Base-by-base conservation (phyloP, 2,113 vertebrate species). In the Agelaius tricolor region DNA sequence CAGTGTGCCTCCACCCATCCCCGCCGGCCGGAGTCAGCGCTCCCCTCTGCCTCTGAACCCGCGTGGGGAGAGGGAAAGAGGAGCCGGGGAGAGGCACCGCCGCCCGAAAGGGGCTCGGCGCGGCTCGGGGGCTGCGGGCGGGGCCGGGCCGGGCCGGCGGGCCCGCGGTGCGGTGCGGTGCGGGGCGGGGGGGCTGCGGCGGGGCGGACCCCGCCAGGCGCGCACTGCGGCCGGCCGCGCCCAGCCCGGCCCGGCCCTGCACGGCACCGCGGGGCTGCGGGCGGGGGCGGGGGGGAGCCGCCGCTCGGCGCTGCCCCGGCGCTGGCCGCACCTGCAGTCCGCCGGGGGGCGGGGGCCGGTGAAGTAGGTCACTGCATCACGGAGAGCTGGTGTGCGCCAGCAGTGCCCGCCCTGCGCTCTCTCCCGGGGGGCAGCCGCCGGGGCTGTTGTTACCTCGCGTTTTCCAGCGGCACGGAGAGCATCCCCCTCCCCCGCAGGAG, bases 281-380 rank as follows among this genome's bases (percentile, higher is more conserved):
- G 19, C 26, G 51, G 27, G 28, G 26, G 23, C 27, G 51, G n/a
- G 35, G 23, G 16, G 37, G 21, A 57, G 67, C 27, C 11, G 46
- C 13, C 55, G 46, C 31, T 55, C 15, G 57, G 59, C 14, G 31
- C 10, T 51, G 59, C 80, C 63, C 39, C 52, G 59, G 51, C 35
- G 7, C 62, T 72, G 71, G 21, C 80, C 17, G 54, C 63, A 81
- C 71, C 65, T 68, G 87, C 84, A 73, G 79, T 47, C 55, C 57
- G 52, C 24, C 23, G 41, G 61, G 31, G 54, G 43, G 27, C 47
- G 47, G 23, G 47, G 47, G 47, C 47, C 47, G 47, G 24, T 37
- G 80, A 94, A 93, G 87, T 93, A 89, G 95, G 94, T 91, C 95
- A 89, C 63, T 43, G 79, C 74, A 65, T 55, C 78, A 5, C 49